Conservation (phyloP, 2,888 invertebrate genomes). For the Lydus trimaculatus region DNA sequence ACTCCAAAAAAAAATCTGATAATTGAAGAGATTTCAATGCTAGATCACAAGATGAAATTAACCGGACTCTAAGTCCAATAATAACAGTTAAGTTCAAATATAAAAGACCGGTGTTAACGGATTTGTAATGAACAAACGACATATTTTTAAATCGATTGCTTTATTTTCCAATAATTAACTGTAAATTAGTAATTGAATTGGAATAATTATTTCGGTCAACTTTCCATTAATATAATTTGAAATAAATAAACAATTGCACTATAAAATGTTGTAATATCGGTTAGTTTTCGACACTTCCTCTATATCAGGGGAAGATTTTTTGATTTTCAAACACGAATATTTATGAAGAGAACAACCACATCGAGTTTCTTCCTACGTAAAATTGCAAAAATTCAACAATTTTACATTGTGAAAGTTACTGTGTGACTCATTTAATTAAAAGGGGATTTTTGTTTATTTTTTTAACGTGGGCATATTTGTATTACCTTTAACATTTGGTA, state of each 20-base stretch:
- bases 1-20: background rate
- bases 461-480: slow-evolving; percentile 16
- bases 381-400: slow-evolving; percentile 22
- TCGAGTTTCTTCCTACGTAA: background rate
- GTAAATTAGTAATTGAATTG: background rate
- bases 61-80: background rate
- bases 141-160: background rate
- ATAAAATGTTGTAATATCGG: background rate
- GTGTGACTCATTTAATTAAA: background rate
- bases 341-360: no score
- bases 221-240: background rate
- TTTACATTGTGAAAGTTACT: background rate
- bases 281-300: background rate
- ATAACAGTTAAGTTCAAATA: slow-evolving; percentile 23
- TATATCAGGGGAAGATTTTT: background rate
- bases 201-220: background rate
- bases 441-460: background rate
- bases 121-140: slow-evolving; percentile 4
- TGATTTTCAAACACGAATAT: background rate
- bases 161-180: background rate
- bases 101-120: slow-evolving; percentile 15
- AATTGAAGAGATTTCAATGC: slow-evolving; percentile 14
- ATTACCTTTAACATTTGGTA: slow-evolving; percentile 25
- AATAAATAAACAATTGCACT: no score
- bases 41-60: slow-evolving; percentile 8